Evolutionary conservation across 2,113 vertebrate genomes (phyloP).

Genomic region (Labrus mixtus): DNA sequence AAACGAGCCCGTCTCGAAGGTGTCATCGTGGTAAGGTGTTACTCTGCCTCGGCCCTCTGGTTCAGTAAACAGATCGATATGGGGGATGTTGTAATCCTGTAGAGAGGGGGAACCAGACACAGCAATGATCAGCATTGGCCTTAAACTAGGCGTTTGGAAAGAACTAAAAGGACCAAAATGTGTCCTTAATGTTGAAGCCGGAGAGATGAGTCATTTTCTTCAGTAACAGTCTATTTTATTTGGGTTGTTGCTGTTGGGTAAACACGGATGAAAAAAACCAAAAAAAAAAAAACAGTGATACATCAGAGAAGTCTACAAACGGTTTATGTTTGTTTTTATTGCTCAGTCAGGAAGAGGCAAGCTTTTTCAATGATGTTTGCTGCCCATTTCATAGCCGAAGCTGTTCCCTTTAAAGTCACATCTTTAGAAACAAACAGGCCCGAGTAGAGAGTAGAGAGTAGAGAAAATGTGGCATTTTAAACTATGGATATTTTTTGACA

Average conservation of each 20-base stretch:
- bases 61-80: constrained; percentile 93
- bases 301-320: not conserved
- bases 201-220: not conserved
- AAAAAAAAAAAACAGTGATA: too few relatives aligned
- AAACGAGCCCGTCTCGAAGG: constrained; percentile 87
- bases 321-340: not conserved
- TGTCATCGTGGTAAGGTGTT: constrained; percentile 89
- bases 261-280: not conserved
- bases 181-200: not conserved
- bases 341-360: not conserved
- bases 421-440: not conserved
- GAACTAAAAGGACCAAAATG: not conserved
- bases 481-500: too few relatives aligned
- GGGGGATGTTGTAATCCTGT: constrained; percentile 92
- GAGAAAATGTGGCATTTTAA: too few relatives aligned
- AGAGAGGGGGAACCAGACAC: constrained; percentile 40
- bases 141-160: not conserved
- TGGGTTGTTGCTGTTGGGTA: not conserved
- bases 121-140: constrained; percentile 8
- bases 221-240: not conserved
- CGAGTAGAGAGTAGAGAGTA: too few relatives aligned
- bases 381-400: not conserved
- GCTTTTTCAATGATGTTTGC: not conserved
- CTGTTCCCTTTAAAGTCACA: not conserved
- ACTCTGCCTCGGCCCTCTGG: constrained; percentile 87